A percentile compares a stretch with the other conserved stretches of the same genome.
Evolutionary conservation across 2,797 vertebrate genomes (phyloP).

Genomic region (Chaetophractus vellerosus): DNA sequence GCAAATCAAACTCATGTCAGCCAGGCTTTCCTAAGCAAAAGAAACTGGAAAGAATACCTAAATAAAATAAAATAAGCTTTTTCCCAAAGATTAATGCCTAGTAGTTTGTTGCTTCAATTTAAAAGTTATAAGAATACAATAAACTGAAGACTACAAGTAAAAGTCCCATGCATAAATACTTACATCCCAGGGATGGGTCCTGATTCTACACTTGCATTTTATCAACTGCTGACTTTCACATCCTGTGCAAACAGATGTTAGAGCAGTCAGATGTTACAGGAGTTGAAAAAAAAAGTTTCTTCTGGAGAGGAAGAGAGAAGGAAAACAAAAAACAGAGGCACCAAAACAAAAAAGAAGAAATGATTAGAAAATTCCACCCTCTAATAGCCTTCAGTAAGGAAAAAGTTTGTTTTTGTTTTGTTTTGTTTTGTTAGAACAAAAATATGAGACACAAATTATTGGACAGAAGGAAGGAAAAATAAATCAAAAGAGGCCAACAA

Average conservation of each 20-base stretch:
- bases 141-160: not conserved
- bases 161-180: not conserved
- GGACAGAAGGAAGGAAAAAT: too few species aligned
- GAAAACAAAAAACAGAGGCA: too few species aligned
- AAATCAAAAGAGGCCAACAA: not conserved
- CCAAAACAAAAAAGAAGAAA: not conserved
- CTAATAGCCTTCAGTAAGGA: not conserved
- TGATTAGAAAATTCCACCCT: not conserved
- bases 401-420: not conserved
- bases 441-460: not conserved
- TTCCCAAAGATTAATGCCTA: not conserved
- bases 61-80: not conserved
- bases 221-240: not conserved
- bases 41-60: not conserved
- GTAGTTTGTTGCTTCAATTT: not conserved
- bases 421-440: not conserved
- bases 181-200: not conserved
- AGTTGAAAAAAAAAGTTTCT: not conserved
- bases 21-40: not conserved
- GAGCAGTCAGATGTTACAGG: not conserved
- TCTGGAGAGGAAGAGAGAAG: not conserved
- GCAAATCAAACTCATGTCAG: not conserved
- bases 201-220: not conserved
- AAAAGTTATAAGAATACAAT: not conserved
- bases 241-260: not conserved